A percentile compares a stretch with the other conserved stretches of the same genome.
phyloP scores from a whole-genome alignment of 2,797 vertebrate species.

The Huso huso region DNA sequence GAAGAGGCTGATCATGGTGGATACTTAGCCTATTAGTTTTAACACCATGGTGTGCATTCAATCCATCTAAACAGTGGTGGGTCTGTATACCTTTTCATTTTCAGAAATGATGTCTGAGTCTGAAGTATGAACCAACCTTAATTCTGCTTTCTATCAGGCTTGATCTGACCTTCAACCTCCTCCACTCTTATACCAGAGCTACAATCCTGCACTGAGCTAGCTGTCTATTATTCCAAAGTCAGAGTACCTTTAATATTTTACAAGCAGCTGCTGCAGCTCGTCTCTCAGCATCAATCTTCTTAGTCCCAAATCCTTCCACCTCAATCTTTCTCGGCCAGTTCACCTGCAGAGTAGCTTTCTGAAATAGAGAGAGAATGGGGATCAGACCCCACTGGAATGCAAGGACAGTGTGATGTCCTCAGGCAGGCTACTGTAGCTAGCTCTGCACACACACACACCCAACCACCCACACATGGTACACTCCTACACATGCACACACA shows the following conservation, averaged over 20 bases:
- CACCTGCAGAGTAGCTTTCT: constrained; percentile 83
- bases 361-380: not conserved
- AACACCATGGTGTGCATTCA: no score
- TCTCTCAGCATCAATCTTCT: constrained; percentile 77
- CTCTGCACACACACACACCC: not conserved
- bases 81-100: not conserved
- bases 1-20: no score
- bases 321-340: constrained; percentile 81
- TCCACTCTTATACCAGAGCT: not conserved
- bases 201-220: not conserved
- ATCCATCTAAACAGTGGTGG: not conserved
- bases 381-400: not conserved
- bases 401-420: not conserved
- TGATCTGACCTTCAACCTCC: not conserved
- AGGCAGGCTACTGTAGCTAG: not conserved
- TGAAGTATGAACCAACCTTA: not conserved
- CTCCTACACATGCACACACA: not conserved
- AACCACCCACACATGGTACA: not conserved
- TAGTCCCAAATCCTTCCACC: constrained; percentile 75
- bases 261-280: constrained; percentile 84
- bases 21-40: no score
- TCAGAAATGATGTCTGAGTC: not conserved
- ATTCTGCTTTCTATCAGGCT: no score
- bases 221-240: no score
- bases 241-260: constrained; percentile 73